A percentile compares a stretch with the other conserved stretches of the same genome.
Conservation (phyloP, 2,797 vertebrate species). For the Lutjanus campechanus region DNA sequence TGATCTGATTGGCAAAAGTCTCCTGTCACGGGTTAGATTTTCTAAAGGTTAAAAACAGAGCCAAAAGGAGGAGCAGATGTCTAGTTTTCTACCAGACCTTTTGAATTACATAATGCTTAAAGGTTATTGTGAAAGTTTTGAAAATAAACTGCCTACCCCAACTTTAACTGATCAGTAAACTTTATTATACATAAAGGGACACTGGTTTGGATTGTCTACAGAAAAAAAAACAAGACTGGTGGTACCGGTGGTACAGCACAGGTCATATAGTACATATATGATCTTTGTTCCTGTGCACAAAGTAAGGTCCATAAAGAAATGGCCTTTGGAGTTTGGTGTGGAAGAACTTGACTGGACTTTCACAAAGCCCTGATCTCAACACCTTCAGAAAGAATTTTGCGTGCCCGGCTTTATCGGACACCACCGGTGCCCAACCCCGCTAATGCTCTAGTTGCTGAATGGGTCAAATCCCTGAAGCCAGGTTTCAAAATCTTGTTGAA, state of each 20-base stretch:
- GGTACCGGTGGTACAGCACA: too few species aligned
- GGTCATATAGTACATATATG: too few species aligned
- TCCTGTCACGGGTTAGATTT: too few species aligned
- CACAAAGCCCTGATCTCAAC: constrained; percentile 3
- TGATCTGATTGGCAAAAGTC: too few species aligned
- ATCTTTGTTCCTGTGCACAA: not conserved
- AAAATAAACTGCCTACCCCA: too few species aligned
- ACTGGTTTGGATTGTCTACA: not conserved
- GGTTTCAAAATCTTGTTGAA: constrained; percentile 24
- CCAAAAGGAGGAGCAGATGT: too few species aligned
- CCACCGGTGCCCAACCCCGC: not conserved
- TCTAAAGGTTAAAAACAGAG: too few species aligned
- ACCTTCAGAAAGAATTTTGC: constrained; percentile 8
- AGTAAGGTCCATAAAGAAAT: too few species aligned
- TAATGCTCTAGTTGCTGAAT: constrained; percentile 24
- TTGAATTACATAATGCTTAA: too few species aligned
- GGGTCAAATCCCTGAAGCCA: not conserved
- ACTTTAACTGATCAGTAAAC: not conserved
- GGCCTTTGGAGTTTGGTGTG: not conserved
- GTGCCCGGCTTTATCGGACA: not conserved
- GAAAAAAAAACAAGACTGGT: not conserved
- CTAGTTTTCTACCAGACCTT: too few species aligned
- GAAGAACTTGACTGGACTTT: not conserved
- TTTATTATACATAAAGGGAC: not conserved
- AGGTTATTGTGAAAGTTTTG: too few species aligned